Conservation (phyloP, 2,113 vertebrate species). For the Toxotes chatareus region DNA sequence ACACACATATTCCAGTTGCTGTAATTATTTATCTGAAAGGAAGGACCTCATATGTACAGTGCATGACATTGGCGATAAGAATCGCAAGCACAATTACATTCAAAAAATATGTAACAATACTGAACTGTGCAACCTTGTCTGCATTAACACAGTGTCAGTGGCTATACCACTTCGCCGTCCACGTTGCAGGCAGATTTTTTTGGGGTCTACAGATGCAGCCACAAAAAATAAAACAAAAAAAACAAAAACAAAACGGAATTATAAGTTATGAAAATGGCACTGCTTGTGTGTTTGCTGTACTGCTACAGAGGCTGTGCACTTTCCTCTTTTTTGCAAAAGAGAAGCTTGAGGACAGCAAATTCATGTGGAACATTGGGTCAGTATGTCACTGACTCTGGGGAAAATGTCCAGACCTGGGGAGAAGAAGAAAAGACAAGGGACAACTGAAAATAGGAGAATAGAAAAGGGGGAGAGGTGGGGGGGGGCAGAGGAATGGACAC, state of each 20-base stretch:
- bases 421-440: background rate
- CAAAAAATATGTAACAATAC: too few relatives aligned
- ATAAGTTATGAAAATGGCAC: background rate
- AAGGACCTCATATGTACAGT: too few relatives aligned
- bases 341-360: constrained; percentile 1
- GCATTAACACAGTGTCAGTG: too few relatives aligned
- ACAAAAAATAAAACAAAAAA: too few relatives aligned
- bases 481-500: background rate
- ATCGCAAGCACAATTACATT: too few relatives aligned
- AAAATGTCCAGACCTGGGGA: background rate
- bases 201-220: too few relatives aligned
- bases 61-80: background rate
- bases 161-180: too few relatives aligned
- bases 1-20: too few relatives aligned
- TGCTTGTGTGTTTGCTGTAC: background rate
- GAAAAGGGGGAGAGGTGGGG: background rate
- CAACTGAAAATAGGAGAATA: background rate
- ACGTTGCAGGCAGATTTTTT: too few relatives aligned
- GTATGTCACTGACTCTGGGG: constrained; percentile 19
- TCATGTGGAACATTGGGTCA: constrained; percentile 29
- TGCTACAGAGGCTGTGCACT: background rate
- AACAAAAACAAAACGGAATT: too few relatives aligned
- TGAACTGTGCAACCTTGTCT: too few relatives aligned
- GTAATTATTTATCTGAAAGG: too few relatives aligned
- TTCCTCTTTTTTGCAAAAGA: background rate